These are phyloP conservation scores for Platichthys flesus DNA, from an alignment of 2,113 vertebrate genomes.

Conservation along the genomic window DNA sequence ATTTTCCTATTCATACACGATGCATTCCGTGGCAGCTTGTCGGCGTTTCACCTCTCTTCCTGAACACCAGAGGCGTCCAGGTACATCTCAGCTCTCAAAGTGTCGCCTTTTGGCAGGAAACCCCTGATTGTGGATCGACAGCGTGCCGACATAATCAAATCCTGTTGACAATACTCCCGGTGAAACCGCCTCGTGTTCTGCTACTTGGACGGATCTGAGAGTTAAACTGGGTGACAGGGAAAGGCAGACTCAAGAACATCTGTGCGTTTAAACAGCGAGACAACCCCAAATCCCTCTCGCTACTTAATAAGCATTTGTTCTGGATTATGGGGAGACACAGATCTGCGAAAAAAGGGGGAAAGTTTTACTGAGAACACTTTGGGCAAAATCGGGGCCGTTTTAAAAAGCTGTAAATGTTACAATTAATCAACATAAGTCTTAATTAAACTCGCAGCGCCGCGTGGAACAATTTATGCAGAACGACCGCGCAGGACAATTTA, in stretches of 20 bases:
- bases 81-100: neutral
- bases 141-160: conserved; percentile 4
- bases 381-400: neutral
- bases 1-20: neutral
- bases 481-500: neutral
- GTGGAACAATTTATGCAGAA: neutral
- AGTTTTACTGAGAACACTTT: neutral
- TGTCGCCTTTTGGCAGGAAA: neutral
- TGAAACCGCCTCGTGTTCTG: neutral
- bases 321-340: neutral
- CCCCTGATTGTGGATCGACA: neutral
- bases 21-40: too few species aligned
- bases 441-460: conserved; percentile 23
- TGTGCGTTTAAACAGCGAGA: neutral
- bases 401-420: neutral
- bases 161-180: neutral
- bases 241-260: neutral
- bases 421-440: neutral
- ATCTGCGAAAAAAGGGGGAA: neutral
- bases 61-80: too few species aligned
- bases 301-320: neutral
- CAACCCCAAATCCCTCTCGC: neutral
- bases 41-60: too few species aligned
- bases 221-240: conserved; percentile 6
- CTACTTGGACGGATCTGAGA: neutral